Percentiles rank a stretch among this genome's conserved stretches.
These are phyloP conservation scores for Symphodus melops DNA, from an alignment of 2,113 vertebrate genomes.

Conservation along the genomic window DNA sequence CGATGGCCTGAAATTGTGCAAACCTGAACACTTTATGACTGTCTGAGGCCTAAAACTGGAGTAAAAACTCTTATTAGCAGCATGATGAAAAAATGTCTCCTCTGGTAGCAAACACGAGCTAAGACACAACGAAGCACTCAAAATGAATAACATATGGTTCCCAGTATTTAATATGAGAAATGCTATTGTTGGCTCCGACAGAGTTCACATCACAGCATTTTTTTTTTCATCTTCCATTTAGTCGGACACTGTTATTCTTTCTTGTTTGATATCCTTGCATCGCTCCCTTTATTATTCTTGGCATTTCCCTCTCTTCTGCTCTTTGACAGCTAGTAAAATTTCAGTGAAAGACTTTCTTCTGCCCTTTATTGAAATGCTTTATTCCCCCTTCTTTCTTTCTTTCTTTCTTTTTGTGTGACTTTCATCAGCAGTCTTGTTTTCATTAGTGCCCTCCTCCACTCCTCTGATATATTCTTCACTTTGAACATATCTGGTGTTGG, in stretches of 20 bases:
- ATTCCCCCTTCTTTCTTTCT: not conserved
- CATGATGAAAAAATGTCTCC: not conserved
- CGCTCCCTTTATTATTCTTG: conserved; percentile 4
- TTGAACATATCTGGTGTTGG: not conserved
- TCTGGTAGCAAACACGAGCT: not conserved
- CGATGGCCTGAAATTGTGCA: not conserved
- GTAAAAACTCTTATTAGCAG: not conserved
- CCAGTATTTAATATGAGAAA: not conserved
- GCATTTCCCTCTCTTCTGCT: conserved; percentile 10
- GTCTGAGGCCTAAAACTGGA: not conserved
- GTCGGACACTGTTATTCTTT: conserved; percentile 17
- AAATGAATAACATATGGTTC: not conserved
- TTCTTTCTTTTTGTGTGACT: too few relatives aligned
- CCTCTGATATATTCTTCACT: not conserved
- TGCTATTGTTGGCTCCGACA: too few relatives aligned
- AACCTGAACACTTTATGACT: not conserved
- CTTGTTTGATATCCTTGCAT: conserved; percentile 26
- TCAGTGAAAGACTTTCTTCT: conserved; percentile 24
- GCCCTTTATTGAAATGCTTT: not conserved
- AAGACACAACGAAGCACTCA: not conserved
- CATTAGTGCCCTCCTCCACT: not conserved
- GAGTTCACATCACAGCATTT: conserved; percentile 4
- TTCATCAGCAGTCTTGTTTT: conserved; percentile 6
- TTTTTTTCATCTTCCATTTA: conserved; percentile 1
- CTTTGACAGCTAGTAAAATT: conserved; percentile 4